Base-by-base conservation (phyloP, 2,113 vertebrate genomes). In the Nerophis lumbriciformis region DNA sequence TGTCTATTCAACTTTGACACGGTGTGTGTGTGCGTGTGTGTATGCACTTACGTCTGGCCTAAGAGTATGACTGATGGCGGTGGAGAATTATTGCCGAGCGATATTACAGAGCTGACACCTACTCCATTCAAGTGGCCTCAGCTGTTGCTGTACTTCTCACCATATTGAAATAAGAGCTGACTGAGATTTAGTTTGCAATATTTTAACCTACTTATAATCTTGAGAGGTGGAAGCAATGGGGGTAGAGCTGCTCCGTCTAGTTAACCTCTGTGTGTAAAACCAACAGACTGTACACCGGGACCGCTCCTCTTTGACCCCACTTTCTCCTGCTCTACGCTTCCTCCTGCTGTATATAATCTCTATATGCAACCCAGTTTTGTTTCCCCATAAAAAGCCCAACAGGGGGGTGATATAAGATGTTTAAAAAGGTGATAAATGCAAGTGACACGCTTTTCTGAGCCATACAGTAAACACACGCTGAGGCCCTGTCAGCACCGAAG, bases 81-180 rank as follows among this genome's bases (percentile, higher is more conserved):
- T 2, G 57, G 71, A 90, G 89, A 93, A 77, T 91, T 90, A 93
- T 87, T 87, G 86, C 80, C 81, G 14, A 48, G 80, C 83, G 37
- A 78, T 89, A 90, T 85, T 85, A 82, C 90, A 71, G 54, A 65
- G 83, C 81, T 87, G 84, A 86, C 88, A 80, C 76, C 85, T 84
- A 84, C 85, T 84, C 85, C 85, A 74, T 77, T 82, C 85, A 88
- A 67, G 85, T 84, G 53, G 75, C 72, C 76, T 82, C 57, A 62
- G 78, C 59, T 61, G 55, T 63, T 35, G 76, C 76, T 54, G 77
- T 76, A 73, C 80, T 85, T 77, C 81, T 76, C 61, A 66, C 78
- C 82, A 63, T 76, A 85, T 82, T 84, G 77, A 77, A 75, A 83
- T 39, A 68, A 86, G 80, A 88, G 79, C 71, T 63, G 80, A 66